phyloP scores from a whole-genome alignment of 1,140 invertebrate species.

The Pseudobourletiella spinata region DNA sequence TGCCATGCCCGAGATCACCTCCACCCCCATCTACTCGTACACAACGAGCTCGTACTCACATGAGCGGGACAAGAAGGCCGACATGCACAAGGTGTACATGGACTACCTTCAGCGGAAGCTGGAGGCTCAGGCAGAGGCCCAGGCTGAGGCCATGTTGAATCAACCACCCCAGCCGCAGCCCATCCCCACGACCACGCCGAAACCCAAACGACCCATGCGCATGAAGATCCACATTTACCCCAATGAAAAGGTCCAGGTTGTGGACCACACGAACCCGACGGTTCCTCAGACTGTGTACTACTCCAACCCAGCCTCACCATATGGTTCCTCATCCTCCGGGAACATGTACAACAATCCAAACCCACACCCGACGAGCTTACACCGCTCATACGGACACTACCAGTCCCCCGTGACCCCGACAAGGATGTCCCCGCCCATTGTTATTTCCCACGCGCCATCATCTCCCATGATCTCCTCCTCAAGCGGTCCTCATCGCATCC shows the following conservation, averaged over 20 bases:
- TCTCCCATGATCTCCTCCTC: too few species aligned
- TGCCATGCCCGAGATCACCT: background rate
- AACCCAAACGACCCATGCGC: conserved; percentile 28
- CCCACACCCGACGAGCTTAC: background rate
- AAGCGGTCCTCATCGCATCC: background rate
- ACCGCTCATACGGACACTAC: background rate
- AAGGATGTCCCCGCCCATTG: background rate
- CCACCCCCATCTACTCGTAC: conserved; percentile 3
- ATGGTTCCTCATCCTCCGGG: background rate
- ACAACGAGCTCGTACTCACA: background rate
- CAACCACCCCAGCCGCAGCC: background rate
- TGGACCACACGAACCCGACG: background rate
- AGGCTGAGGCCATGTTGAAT: background rate
- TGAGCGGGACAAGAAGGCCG: conserved; percentile 11
- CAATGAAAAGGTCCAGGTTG: conserved; percentile 19
- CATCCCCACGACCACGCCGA: background rate
- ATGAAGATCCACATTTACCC: conserved; percentile 37
- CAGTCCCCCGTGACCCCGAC: background rate
- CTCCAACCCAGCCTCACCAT: background rate
- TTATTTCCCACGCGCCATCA: background rate
- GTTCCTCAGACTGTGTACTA: background rate
- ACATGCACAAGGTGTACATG: conserved; percentile 32
- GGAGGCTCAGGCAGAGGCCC: conserved; percentile 23
- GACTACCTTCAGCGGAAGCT: conserved; percentile 29
- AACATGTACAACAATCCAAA: background rate